phyloP scores from a whole-genome alignment of 2,113 vertebrate species.

The Eleginops maclovinus region DNA sequence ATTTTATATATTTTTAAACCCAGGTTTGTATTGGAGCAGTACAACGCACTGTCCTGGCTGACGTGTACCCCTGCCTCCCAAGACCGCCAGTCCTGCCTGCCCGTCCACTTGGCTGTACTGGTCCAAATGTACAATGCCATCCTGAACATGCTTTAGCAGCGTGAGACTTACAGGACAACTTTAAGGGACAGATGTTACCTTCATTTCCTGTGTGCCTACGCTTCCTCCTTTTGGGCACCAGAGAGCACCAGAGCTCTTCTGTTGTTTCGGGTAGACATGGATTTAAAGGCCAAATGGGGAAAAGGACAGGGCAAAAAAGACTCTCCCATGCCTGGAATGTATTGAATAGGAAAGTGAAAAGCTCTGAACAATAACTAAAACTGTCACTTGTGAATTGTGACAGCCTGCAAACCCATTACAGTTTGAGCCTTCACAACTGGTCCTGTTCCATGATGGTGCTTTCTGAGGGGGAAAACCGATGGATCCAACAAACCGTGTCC shows the following conservation, averaged over 20 bases:
- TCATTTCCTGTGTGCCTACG: constrained; percentile 57
- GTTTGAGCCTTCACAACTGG: constrained; percentile 45
- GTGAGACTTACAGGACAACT: constrained; percentile 47
- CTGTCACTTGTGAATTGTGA: background rate
- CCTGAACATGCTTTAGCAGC: constrained; percentile 92
- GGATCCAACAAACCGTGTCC: constrained; percentile 52
- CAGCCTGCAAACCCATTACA: constrained; percentile 37
- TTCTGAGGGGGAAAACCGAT: constrained; percentile 18
- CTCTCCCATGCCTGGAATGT: constrained; percentile 52
- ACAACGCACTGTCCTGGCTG: constrained; percentile 99
- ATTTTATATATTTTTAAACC: background rate
- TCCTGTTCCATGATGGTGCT: constrained; percentile 37
- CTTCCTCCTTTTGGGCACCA: constrained; percentile 65
- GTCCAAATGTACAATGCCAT: constrained; percentile 99
- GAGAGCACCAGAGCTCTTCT: constrained; percentile 70
- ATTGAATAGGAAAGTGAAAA: constrained; percentile 38
- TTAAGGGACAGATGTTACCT: background rate
- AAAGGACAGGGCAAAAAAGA: constrained; percentile 33
- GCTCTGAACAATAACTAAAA: constrained; percentile 33
- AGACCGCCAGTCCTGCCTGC: constrained; percentile 98
- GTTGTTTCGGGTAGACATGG: constrained; percentile 13
- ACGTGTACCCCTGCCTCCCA: constrained; percentile 97
- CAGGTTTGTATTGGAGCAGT: constrained; percentile 99
- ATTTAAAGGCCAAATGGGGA: constrained; percentile 40
- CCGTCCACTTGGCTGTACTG: constrained; percentile 97